These are phyloP conservation scores for Engystomops pustulosus DNA, from an alignment of 2,113 vertebrate genomes.

Conservation along the genomic window DNA sequence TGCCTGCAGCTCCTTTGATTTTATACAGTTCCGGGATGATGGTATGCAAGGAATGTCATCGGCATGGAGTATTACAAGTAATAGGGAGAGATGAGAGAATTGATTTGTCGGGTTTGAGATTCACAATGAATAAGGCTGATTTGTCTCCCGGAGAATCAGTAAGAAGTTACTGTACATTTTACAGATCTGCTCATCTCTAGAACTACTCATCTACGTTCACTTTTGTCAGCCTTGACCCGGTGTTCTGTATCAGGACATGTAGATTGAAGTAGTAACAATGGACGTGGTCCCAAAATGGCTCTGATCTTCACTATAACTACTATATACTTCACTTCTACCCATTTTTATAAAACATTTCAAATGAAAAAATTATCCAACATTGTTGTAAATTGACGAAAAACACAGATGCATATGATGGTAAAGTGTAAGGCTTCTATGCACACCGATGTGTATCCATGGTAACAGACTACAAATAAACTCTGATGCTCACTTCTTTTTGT, in stretches of 20 bases:
- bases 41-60: background rate
- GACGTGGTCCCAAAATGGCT: background rate
- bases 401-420: too few relatives aligned
- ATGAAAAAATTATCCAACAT: too few relatives aligned
- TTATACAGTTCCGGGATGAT: background rate
- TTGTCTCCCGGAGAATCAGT: background rate
- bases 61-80: background rate
- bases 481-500: too few relatives aligned
- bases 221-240: background rate
- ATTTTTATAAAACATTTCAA: too few relatives aligned
- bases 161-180: background rate
- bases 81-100: background rate
- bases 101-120: slow-evolving; percentile 1
- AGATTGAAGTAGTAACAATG: background rate
- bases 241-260: background rate
- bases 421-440: too few relatives aligned
- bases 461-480: too few relatives aligned
- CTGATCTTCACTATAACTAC: background rate
- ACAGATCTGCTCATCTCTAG: background rate
- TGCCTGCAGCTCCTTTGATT: background rate
- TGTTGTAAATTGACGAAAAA: too few relatives aligned
- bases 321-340: background rate
- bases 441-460: too few relatives aligned
- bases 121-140: slow-evolving; percentile 15
- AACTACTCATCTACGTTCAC: background rate